Percentiles rank a stretch among this genome's conserved stretches.
Evolutionary conservation across 2,797 vertebrate genomes (phyloP).

Genomic region (Pangasius mekongensis): DNA sequence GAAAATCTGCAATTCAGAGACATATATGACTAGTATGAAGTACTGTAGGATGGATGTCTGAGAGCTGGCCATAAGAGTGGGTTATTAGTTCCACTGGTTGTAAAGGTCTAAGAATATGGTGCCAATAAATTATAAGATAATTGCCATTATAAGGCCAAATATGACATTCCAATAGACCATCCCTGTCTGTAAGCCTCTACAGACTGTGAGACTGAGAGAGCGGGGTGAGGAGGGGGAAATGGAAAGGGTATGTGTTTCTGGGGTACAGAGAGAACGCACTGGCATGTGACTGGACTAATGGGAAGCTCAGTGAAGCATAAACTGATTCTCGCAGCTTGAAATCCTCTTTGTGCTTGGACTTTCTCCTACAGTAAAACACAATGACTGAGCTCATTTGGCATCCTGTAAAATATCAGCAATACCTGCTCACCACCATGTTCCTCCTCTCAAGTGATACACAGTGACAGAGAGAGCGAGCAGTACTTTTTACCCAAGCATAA

Average conservation of each 20-base stretch:
- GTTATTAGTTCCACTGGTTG: slow-evolving; percentile 30
- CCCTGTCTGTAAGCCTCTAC: neutral
- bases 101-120: slow-evolving; percentile 26
- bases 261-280: slow-evolving; percentile 34
- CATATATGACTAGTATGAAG: neutral
- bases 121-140: slow-evolving; percentile 39
- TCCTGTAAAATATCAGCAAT: slow-evolving; percentile 29
- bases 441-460: slow-evolving; percentile 10
- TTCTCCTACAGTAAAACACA: slow-evolving; percentile 45
- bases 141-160: slow-evolving; percentile 23
- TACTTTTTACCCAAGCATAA: slow-evolving; percentile 34
- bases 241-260: slow-evolving; percentile 29
- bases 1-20: neutral
- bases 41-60: neutral
- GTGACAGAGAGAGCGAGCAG: neutral
- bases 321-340: slow-evolving; percentile 36
- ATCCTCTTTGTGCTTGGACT: slow-evolving; percentile 30
- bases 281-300: slow-evolving; percentile 47
- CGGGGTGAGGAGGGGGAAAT: slow-evolving; percentile 12
- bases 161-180: slow-evolving; percentile 26
- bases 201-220: neutral
- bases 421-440: slow-evolving; percentile 15
- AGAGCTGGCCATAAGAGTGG: neutral
- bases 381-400: slow-evolving; percentile 41
- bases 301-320: slow-evolving; percentile 52